Percentiles rank a stretch among this genome's conserved stretches.
Conservation (phyloP, 2,113 vertebrate genomes). For the Phyllostomus hastatus region DNA sequence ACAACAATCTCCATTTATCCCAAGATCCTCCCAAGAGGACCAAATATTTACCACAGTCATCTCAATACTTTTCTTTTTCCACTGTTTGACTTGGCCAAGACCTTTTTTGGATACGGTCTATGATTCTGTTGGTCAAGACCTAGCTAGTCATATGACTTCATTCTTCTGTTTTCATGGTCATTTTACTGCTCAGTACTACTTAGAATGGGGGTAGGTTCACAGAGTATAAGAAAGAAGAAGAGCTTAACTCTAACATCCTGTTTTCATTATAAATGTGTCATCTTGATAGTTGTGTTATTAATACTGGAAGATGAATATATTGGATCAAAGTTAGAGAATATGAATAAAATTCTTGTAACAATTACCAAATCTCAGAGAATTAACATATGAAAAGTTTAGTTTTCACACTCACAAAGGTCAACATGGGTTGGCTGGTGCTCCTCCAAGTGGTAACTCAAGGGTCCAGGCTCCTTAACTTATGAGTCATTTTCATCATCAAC, state of each 20-base stretch:
- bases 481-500: neutral
- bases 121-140: neutral
- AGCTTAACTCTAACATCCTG: neutral
- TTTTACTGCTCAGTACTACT: neutral
- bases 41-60: neutral
- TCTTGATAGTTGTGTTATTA: neutral
- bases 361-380: neutral
- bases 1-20: neutral
- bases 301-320: neutral
- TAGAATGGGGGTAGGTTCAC: fast-evolving
- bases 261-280: neutral
- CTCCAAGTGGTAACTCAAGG: neutral
- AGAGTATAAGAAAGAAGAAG: neutral
- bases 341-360: neutral
- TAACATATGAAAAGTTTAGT: neutral
- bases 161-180: neutral
- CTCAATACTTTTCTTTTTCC: neutral
- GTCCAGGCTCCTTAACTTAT: neutral
- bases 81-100: neutral
- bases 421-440: neutral
- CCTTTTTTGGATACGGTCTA: neutral
- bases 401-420: neutral
- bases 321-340: neutral
- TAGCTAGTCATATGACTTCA: neutral
- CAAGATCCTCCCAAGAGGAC: neutral